Evolutionary conservation across 2,113 vertebrate species (phyloP).

Genomic region (Pedionomus torquatus): DNA sequence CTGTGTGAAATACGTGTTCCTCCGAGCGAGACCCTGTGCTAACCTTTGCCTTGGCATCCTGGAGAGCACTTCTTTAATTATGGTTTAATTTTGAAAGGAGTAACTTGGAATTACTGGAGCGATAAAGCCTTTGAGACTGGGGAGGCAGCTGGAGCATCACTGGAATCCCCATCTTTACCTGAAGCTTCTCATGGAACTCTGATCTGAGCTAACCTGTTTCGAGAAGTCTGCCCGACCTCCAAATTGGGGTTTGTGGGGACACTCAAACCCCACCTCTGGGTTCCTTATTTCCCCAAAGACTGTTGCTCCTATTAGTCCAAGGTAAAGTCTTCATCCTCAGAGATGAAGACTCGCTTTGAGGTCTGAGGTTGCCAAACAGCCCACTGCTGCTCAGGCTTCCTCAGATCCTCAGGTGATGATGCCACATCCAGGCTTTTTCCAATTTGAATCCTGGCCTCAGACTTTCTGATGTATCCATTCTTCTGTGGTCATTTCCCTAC

Average conservation of each 20-base stretch:
- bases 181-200: background rate
- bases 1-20: background rate
- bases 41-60: background rate
- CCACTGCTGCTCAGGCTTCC: background rate
- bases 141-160: background rate
- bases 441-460: background rate
- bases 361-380: background rate
- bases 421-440: background rate
- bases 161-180: background rate
- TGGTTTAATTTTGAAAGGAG: background rate
- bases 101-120: background rate
- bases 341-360: background rate
- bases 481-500: background rate
- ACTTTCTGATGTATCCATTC: background rate
- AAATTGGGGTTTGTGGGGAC: background rate
- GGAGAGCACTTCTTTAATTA: background rate
- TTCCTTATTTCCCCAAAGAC: background rate
- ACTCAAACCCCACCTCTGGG: background rate
- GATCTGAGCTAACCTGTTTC: background rate
- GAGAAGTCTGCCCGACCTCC: background rate
- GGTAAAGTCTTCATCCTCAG: background rate
- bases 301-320: background rate
- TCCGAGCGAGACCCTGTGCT: rapidly evolving
- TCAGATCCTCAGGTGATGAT: background rate
- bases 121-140: background rate